A percentile compares a stretch with the other conserved stretches of the same genome.
Conservation (phyloP, 2,888 invertebrate genomes). For the Sycophila texana region DNA sequence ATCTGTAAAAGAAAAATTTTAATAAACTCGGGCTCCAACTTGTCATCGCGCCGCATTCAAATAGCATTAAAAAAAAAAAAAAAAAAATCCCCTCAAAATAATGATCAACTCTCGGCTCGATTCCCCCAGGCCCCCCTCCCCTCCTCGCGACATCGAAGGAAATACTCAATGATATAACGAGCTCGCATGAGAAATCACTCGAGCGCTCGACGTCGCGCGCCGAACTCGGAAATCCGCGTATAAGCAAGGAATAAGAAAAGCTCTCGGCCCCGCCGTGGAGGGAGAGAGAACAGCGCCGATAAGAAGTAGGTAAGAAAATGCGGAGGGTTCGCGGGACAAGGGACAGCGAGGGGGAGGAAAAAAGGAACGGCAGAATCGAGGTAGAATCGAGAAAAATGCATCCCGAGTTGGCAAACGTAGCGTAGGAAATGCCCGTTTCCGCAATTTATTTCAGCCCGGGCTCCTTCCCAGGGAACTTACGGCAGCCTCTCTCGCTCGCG, state of each 20-base stretch:
- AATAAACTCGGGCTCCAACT: too few species aligned
- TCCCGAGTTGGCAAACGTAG: slow-evolving; percentile 46
- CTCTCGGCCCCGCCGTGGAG: not conserved
- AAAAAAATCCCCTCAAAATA: too few species aligned
- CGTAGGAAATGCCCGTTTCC: slow-evolving; percentile 50
- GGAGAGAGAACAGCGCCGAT: not conserved
- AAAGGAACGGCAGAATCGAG: not conserved
- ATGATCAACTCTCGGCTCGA: too few species aligned
- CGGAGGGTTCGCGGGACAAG: not conserved
- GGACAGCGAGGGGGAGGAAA: not conserved
- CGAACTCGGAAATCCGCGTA: not conserved
- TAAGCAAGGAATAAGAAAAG: not conserved
- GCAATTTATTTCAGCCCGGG: slow-evolving; percentile 52
- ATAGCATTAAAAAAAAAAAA: too few species aligned
- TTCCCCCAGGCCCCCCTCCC: too few species aligned
- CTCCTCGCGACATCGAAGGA: too few species aligned
- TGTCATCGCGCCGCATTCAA: too few species aligned
- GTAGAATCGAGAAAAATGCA: slow-evolving; percentile 32
- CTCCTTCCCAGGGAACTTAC: not conserved
- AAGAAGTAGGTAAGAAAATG: not conserved
- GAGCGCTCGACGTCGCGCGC: not conserved
- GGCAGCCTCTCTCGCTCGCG: not conserved
- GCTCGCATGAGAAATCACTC: slow-evolving; percentile 5
- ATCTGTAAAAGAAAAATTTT: too few species aligned
- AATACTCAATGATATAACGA: not conserved